Percentiles rank a stretch among this genome's conserved stretches.
These are phyloP conservation scores for Caenorhabditis sp. DNA, from an alignment of 2,888 invertebrate genomes.

Conservation along the genomic window DNA sequence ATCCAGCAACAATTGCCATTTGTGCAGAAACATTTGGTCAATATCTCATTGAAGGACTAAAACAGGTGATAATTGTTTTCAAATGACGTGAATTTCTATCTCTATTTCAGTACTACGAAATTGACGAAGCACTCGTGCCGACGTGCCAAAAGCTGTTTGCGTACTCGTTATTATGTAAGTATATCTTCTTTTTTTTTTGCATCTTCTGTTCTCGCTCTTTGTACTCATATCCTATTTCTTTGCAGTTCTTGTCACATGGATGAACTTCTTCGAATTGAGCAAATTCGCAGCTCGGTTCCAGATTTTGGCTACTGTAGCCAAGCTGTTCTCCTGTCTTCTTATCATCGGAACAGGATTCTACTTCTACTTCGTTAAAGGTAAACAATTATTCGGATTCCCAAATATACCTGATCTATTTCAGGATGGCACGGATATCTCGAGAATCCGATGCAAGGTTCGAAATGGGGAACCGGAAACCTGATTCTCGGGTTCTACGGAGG, in stretches of 20 bases:
- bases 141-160: conserved; percentile 81
- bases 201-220: conserved; percentile 25
- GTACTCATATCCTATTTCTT: conserved; percentile 52
- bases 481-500: conserved; percentile 82
- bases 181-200: conserved; percentile 48
- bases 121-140: conserved; percentile 76
- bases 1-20: conserved; percentile 82
- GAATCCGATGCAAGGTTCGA: conserved; percentile 77
- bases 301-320: conserved; percentile 82
- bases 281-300: conserved; percentile 82
- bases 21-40: conserved; percentile 82
- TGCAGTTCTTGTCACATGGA: conserved; percentile 82
- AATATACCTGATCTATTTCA: conserved; percentile 18
- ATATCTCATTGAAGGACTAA: conserved; percentile 76
- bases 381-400: not conserved
- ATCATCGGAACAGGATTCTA: conserved; percentile 82
- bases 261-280: conserved; percentile 82
- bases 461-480: conserved; percentile 76
- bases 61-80: conserved; percentile 62
- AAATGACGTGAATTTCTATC: not conserved
- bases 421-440: conserved; percentile 75
- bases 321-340: conserved; percentile 78
- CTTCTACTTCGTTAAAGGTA: conserved; percentile 80
- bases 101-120: conserved; percentile 78
- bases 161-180: conserved; percentile 80